Conservation (phyloP, 2,113 vertebrate genomes). For the Nothoprocta perdicaria region DNA sequence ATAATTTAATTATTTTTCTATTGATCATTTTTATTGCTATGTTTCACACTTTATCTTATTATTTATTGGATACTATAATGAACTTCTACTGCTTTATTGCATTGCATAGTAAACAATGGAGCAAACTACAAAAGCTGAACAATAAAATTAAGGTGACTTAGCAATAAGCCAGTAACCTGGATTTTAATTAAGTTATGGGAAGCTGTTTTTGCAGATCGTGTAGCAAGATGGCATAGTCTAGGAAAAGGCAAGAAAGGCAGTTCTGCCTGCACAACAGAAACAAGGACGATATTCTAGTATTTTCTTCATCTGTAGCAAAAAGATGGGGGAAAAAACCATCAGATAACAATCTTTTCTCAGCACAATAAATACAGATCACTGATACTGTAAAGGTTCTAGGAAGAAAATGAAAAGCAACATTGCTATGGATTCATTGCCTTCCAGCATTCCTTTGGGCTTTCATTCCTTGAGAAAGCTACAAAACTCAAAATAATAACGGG, state of each 20-base stretch:
- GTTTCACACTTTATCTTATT: slow-evolving; percentile 65
- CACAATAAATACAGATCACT: slow-evolving; percentile 16
- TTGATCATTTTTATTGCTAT: slow-evolving; percentile 65
- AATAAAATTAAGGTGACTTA: slow-evolving; percentile 74
- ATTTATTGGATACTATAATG: slow-evolving; percentile 64
- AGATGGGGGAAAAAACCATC: background rate
- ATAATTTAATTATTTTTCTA: slow-evolving; percentile 71
- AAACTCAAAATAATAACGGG: background rate
- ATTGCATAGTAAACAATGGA: slow-evolving; percentile 69
- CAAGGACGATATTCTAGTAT: background rate
- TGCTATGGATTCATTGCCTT: background rate
- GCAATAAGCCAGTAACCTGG: slow-evolving; percentile 49
- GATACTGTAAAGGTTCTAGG: background rate
- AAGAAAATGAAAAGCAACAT: slow-evolving; percentile 23
- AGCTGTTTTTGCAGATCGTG: slow-evolving; percentile 9
- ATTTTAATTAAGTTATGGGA: slow-evolving; percentile 70
- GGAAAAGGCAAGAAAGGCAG: background rate
- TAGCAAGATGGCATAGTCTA: background rate
- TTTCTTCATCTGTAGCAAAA: background rate
- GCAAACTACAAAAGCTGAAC: slow-evolving; percentile 46
- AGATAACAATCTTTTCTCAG: background rate
- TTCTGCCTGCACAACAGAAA: background rate
- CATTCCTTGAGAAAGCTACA: slow-evolving; percentile 25
- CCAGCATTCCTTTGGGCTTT: slow-evolving; percentile 3
- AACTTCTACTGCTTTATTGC: slow-evolving; percentile 62